Evolutionary conservation across 1,140 invertebrate genomes (phyloP), one percentile per base, ranked within the genome.

Genomic region (Chrysoperla carnea): DNA sequence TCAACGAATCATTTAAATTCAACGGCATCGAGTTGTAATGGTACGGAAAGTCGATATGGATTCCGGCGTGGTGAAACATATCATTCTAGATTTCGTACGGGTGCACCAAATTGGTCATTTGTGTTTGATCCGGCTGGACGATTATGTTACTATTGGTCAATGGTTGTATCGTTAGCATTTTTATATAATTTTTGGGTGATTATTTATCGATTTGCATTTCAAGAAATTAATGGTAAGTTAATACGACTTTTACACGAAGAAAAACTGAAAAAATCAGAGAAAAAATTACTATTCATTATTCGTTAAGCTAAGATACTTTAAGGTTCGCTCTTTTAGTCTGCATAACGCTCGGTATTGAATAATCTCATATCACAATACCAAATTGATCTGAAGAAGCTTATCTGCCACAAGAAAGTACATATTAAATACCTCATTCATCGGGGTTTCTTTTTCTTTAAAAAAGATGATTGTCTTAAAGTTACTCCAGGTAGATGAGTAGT

Each of bases 161-260:
- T 93, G 80, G 85, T 97, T 33, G 93, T 97, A 31, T 95, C 91
- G 42, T 72, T 97, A 50, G 93, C 93, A 52, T 97, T 97, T 67
- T 78, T 97, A 45, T 98, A 98, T 71, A 98, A 98, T 67, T 94
- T 97, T 58, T 95, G 91, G 93, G 90, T 95, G 56, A 91, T 96
- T 65, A 92, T 95, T 55, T 97, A 95, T 72, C 79, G 93, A 62
- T 96, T 94, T 72, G 88, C 92, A 63, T 97, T 98, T 67, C 83
- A 87, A 66, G 85, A 87, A 66, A 86, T 86, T 51, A 84, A 86
- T 58, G 75, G 78, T 81, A 52, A 75, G 76, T 70, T 43, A 44
- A 17, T 38, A 28, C n/a, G 28, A 23, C 14, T 46, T 50, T 45
- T 52, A 12, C n/a, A 36, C n/a, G n/a, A n/a, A n/a, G n/a, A n/a